Conservation (phyloP, 2,888 invertebrate species). For the Siphonodentalium dalli region DNA sequence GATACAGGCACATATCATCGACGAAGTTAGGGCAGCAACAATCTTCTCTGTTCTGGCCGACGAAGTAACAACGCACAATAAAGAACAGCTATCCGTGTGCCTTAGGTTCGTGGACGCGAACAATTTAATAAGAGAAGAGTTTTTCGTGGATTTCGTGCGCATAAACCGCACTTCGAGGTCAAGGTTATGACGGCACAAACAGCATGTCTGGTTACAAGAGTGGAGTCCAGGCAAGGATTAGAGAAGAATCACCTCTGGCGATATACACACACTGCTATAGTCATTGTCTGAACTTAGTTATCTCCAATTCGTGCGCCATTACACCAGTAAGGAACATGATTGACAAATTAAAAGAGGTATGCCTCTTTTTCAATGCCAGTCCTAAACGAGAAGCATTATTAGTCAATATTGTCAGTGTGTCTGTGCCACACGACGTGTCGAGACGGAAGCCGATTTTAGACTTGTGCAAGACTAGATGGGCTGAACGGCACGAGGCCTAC, state of each 20-base stretch:
- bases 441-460: conserved; percentile 14
- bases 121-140: too few relatives aligned
- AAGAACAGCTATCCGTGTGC: too few relatives aligned
- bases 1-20: too few relatives aligned
- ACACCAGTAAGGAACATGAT: conserved; percentile 10
- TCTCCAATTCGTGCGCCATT: conserved; percentile 1
- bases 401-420: background rate
- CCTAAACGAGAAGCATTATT: conserved; percentile 10
- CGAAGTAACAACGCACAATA: too few relatives aligned
- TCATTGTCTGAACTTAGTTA: conserved; percentile 15
- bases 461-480: conserved; percentile 20
- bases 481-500: conserved; percentile 7
- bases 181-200: conserved; percentile 17
- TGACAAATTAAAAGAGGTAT: conserved; percentile 8
- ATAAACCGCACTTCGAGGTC: too few relatives aligned
- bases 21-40: too few relatives aligned
- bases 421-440: background rate
- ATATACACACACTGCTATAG: conserved; percentile 14
- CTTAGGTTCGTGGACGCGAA: too few relatives aligned
- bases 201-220: conserved; percentile 13
- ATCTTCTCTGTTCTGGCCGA: too few relatives aligned
- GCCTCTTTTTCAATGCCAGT: conserved; percentile 11
- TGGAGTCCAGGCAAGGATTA: conserved; percentile 14
- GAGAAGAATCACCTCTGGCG: conserved; percentile 7
- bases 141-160: too few relatives aligned